phyloP scores from a whole-genome alignment of 2,797 vertebrate species.

The Calcarius lapponicus region DNA sequence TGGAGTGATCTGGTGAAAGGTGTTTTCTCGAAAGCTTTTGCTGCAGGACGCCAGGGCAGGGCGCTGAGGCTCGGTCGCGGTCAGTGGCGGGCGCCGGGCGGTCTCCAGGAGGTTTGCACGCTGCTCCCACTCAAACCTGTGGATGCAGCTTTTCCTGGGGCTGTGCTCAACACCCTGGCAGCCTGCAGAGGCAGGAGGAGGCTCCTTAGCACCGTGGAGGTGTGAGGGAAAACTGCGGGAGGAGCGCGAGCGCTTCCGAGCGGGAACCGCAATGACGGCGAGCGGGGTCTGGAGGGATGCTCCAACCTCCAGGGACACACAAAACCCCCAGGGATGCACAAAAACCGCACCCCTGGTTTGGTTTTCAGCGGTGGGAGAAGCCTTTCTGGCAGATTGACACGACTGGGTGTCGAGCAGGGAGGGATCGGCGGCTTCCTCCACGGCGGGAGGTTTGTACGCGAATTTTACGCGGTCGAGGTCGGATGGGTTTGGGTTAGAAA shows the following conservation, averaged over 20 bases:
- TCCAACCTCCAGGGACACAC: neutral
- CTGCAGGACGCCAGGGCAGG: rapidly evolving
- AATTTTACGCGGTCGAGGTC: rapidly evolving
- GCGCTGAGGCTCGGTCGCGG: rapidly evolving
- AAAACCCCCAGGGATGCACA: neutral
- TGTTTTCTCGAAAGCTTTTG: neutral
- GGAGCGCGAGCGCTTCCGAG: neutral
- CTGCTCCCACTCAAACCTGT: rapidly evolving
- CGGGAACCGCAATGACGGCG: neutral
- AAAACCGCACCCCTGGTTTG: neutral
- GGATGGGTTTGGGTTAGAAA: neutral
- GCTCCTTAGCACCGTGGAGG: neutral
- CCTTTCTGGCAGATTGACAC: neutral
- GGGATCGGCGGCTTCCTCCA: neutral
- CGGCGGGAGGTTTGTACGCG: rapidly evolving
- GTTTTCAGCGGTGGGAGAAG: neutral
- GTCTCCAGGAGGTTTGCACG: rapidly evolving
- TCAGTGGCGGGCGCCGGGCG: rapidly evolving
- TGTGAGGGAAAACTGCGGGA: neutral
- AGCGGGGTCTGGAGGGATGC: neutral
- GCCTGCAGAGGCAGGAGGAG: slow-evolving; percentile 3
- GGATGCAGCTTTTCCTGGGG: neutral
- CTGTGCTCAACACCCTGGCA: neutral
- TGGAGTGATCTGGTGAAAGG: neutral
- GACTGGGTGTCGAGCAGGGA: neutral